A percentile compares a stretch with the other conserved stretches of the same genome.
These are phyloP conservation scores for Saxidomus purpurata DNA, from an alignment of 1,140 invertebrate genomes.

Conservation along the genomic window DNA sequence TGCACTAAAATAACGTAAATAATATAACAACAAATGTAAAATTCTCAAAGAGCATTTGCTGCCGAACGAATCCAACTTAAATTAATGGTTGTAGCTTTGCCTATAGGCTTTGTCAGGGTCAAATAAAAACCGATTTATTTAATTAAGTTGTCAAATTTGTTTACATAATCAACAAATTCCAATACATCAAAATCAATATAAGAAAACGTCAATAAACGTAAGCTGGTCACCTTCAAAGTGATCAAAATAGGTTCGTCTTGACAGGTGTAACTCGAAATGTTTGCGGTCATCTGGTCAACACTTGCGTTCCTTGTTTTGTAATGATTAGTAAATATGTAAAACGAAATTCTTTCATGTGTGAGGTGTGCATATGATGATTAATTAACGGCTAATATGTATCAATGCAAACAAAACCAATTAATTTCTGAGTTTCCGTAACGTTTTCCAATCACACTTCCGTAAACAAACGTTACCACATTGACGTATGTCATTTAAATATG, in stretches of 20 bases:
- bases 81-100: no score
- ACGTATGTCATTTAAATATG: slow-evolving; percentile 22
- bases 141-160: slow-evolving; percentile 7
- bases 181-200: not conserved
- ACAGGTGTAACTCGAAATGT: not conserved
- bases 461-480: not conserved
- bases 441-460: slow-evolving; percentile 36
- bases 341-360: not conserved
- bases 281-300: slow-evolving; percentile 15
- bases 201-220: not conserved
- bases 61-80: no score
- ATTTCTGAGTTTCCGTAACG: not conserved
- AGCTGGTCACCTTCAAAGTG: not conserved
- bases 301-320: not conserved
- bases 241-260: not conserved
- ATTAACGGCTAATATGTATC: not conserved
- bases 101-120: no score
- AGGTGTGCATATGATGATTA: not conserved
- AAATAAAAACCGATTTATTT: no score
- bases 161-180: not conserved
- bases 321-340: not conserved
- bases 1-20: no score
- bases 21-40: no score
- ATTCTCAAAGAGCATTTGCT: no score
- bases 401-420: not conserved